These are phyloP conservation scores for Lithosia quadra DNA, from an alignment of 2,888 invertebrate genomes.

Conservation along the genomic window DNA sequence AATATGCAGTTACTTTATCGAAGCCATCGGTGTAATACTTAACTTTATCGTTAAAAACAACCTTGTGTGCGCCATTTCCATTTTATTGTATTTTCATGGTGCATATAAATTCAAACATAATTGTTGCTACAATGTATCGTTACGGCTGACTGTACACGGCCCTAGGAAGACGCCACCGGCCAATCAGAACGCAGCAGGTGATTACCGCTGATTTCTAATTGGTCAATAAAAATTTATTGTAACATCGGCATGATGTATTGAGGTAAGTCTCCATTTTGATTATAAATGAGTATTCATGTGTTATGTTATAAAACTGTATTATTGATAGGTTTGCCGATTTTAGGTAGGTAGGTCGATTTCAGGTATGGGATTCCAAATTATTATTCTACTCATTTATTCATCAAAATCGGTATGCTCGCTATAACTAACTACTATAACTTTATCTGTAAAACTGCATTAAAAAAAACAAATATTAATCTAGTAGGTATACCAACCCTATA, in stretches of 20 bases:
- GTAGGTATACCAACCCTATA: too few relatives aligned
- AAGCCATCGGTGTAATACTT: conserved; percentile 11
- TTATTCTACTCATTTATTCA: too few relatives aligned
- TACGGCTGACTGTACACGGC: conserved; percentile 45
- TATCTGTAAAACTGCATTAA: too few relatives aligned
- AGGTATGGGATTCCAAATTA: too few relatives aligned
- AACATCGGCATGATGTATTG: conserved; percentile 33
- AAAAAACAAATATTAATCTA: too few relatives aligned
- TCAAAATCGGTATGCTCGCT: too few relatives aligned
- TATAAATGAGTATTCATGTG: conserved; percentile 14
- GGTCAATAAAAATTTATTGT: conserved; percentile 50
- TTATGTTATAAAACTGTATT: background rate
- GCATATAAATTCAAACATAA: conserved; percentile 55
- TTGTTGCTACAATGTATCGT: conserved; percentile 57
- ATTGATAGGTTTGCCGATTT: too few relatives aligned
- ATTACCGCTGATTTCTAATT: conserved; percentile 42
- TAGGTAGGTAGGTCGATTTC: too few relatives aligned
- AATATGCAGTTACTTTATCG: background rate
- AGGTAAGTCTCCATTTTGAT: conserved; percentile 20
- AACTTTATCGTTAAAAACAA: conserved; percentile 41
- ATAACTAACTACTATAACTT: too few relatives aligned
- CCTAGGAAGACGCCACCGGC: conserved; percentile 40
- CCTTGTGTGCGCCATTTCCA: conserved; percentile 51
- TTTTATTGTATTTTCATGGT: conserved; percentile 56
- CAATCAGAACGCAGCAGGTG: conserved; percentile 38